Percentiles rank a stretch among this genome's conserved stretches.
These are phyloP conservation scores for Tinea semifulvella DNA, from an alignment of 2,888 invertebrate species.

Conservation along the genomic window DNA sequence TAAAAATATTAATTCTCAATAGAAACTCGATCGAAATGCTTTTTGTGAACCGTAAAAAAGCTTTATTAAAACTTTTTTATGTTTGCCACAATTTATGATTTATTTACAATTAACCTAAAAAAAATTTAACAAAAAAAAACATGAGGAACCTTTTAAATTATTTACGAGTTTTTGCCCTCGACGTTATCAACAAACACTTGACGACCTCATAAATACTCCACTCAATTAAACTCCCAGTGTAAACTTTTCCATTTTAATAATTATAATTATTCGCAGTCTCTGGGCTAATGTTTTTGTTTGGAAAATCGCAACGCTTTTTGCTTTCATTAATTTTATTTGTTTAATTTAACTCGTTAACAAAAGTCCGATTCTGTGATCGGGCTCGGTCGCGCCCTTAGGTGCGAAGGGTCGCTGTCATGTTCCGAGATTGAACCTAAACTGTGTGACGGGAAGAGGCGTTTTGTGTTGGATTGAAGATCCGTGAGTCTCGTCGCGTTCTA, in stretches of 20 bases:
- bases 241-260: slow-evolving; percentile 18
- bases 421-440: slow-evolving; percentile 13
- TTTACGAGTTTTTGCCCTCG: slow-evolving; percentile 9
- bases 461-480: slow-evolving; percentile 9
- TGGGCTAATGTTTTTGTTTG: slow-evolving; percentile 34
- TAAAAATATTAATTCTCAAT: slow-evolving; percentile 8
- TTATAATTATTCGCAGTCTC: slow-evolving; percentile 27
- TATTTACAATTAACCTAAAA: neutral
- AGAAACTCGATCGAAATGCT: neutral
- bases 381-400: slow-evolving; percentile 16
- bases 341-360: slow-evolving; percentile 47
- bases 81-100: slow-evolving; percentile 7
- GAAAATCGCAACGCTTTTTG: slow-evolving; percentile 40
- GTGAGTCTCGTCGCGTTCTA: slow-evolving; percentile 27
- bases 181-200: slow-evolving; percentile 17
- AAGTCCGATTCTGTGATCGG: slow-evolving; percentile 41
- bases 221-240: slow-evolving; percentile 19
- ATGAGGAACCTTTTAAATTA: slow-evolving; percentile 4
- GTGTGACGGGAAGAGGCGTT: neutral
- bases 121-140: slow-evolving; percentile 5
- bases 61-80: slow-evolving; percentile 8
- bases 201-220: slow-evolving; percentile 19
- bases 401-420: slow-evolving; percentile 1
- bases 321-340: slow-evolving; percentile 48
- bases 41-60: slow-evolving; percentile 1